Conservation (phyloP, 1,140 invertebrate genomes). For the Drosophila santomea region DNA sequence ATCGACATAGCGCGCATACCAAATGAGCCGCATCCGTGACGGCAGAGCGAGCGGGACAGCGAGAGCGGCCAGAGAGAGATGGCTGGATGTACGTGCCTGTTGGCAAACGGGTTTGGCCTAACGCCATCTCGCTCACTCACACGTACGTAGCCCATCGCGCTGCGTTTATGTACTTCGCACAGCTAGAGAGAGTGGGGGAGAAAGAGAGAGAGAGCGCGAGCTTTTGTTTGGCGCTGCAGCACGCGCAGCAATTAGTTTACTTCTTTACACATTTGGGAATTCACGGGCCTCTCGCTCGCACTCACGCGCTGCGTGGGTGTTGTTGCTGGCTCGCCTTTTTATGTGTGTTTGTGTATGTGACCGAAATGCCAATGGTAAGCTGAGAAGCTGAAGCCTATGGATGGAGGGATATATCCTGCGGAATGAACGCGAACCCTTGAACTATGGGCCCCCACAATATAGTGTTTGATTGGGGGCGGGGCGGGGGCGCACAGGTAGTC, state of each 20-base stretch:
- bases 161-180: slow-evolving; percentile 62
- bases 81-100: slow-evolving; percentile 31
- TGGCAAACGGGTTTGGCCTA: slow-evolving; percentile 54
- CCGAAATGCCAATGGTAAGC: slow-evolving; percentile 78
- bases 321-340: slow-evolving; percentile 52
- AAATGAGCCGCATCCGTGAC: slow-evolving; percentile 58
- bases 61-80: slow-evolving; percentile 30
- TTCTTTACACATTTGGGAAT: slow-evolving; percentile 76
- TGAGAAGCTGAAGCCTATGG: slow-evolving; percentile 58
- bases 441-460: slow-evolving; percentile 9
- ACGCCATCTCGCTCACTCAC: slow-evolving; percentile 37
- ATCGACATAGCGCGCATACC: slow-evolving; percentile 84
- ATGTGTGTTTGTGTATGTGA: slow-evolving; percentile 84
- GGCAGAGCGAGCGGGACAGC: slow-evolving; percentile 38
- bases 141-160: slow-evolving; percentile 1
- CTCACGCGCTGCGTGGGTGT: slow-evolving; percentile 43
- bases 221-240: slow-evolving; percentile 74
- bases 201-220: slow-evolving; percentile 11
- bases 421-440: slow-evolving; percentile 37
- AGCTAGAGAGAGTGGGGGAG: neutral
- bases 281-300: slow-evolving; percentile 37
- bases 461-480: slow-evolving; percentile 1
- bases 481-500: slow-evolving; percentile 20
- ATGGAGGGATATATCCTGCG: slow-evolving; percentile 34
- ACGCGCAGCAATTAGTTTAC: slow-evolving; percentile 84